phyloP scores from a whole-genome alignment of 2,797 vertebrate species.

The Melopsittacus undulatus region DNA sequence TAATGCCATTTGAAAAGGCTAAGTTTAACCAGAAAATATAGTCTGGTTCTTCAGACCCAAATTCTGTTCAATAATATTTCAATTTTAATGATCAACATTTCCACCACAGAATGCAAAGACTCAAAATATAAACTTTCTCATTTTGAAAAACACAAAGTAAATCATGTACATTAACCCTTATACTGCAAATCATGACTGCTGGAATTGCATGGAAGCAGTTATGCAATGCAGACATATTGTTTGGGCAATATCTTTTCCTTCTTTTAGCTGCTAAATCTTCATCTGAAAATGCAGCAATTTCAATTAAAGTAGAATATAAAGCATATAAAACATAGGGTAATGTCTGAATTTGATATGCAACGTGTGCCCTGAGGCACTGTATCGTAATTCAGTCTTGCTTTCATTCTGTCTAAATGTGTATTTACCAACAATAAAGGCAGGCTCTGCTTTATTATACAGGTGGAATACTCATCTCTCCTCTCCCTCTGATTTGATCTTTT shows the following conservation, averaged over 20 bases:
- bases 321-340: conserved; percentile 3
- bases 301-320: conserved; percentile 26
- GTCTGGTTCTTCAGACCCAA: neutral
- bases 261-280: neutral
- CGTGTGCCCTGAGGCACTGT: neutral
- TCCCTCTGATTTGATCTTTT: neutral
- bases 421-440: neutral
- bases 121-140: neutral
- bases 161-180: neutral
- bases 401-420: neutral
- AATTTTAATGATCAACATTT: neutral
- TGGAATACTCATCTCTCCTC: neutral
- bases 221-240: neutral
- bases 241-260: neutral
- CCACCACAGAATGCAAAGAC: neutral
- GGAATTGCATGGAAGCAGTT: neutral
- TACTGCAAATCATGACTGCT: neutral
- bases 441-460: neutral
- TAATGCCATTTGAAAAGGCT: neutral
- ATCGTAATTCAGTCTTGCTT: neutral
- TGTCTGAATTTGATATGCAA: conserved; percentile 12
- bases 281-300: neutral
- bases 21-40: neutral
- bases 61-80: neutral
- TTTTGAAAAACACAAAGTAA: neutral